phyloP scores from a whole-genome alignment of 2,113 vertebrate genomes.

The Ornithorhynchus anatinus region DNA sequence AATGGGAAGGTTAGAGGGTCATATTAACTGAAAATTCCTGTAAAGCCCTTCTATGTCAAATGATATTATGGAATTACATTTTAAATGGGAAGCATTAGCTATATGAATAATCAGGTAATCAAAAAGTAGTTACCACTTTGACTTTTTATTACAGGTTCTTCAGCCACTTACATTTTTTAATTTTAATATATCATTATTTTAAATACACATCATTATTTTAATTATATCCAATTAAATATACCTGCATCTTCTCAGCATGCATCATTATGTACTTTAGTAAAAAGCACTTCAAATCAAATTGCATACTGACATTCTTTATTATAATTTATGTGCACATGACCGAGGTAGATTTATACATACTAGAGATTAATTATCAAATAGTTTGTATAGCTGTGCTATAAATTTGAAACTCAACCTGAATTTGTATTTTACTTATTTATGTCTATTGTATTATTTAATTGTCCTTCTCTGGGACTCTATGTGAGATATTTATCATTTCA shows the following conservation, averaged over 20 bases:
- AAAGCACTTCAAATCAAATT: constrained; percentile 55
- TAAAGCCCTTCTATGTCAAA: background rate
- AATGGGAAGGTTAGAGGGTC: background rate
- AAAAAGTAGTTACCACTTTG: constrained; percentile 57
- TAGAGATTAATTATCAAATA: constrained; percentile 35
- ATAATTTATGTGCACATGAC: constrained; percentile 48
- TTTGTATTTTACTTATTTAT: background rate
- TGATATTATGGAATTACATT: constrained; percentile 16
- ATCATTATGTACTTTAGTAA: constrained; percentile 56
- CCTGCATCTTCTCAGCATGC: constrained; percentile 52
- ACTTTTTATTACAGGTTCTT: constrained; percentile 56
- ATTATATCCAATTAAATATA: constrained; percentile 61
- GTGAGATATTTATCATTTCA: no score
- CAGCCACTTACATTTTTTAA: constrained; percentile 49
- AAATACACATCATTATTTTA: constrained; percentile 65
- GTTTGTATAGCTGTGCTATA: constrained; percentile 28
- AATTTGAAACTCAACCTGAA: constrained; percentile 14
- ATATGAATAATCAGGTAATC: constrained; percentile 58
- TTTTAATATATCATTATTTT: constrained; percentile 64
- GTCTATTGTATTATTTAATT: background rate
- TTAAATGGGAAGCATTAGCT: constrained; percentile 35
- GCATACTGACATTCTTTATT: constrained; percentile 30
- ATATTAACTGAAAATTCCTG: background rate
- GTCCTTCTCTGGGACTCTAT: background rate
- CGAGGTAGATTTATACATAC: constrained; percentile 34